Evolutionary conservation across 92 coral and sea anemone species (phyloP), one percentile per base, ranked within the genome.

Genomic region (Palythoa caribaeorum): DNA sequence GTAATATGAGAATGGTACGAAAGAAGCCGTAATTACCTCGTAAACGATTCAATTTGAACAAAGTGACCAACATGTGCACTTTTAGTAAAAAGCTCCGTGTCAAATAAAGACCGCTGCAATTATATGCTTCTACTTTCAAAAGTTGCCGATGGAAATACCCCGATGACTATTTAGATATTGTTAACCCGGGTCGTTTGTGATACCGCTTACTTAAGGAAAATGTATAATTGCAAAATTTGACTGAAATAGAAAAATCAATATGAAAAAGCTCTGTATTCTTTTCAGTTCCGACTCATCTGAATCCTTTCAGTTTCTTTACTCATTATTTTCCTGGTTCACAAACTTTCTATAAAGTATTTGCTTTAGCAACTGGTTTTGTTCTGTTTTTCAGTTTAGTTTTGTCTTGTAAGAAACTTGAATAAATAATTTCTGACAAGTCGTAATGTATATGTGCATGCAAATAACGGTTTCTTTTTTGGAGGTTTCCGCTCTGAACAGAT

Each of bases 101-200:
- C 79, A 76, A 48, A 76, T 53, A 48, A 76, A 19, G 47, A 47
- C 66, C 69, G 21, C 28, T 52, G 68, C 63, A 77, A 77, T 77
- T 77, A 77, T 55, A 48, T 77, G 38, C 48, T 55, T 77, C 39
- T 54, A 3, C 53, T 77, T 77, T 77, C 68, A 77, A 77, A 28
- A 77, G 83, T 55, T 77, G 83, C 83, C 83, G 83, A 77, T 52
- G 83, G 54, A 77, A 77, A 77, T 77, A 68, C 68, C 35, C 69
- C 54, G 38, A 52, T 17, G 17, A 77, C 63, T 54, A 77, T 77
- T 77, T 36, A 77, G 68, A 52, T 52, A 54, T 53, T 77, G 83
- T 77, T 77, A 77, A 55, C 69, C 38, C 44, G 21, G 63, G 19
- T 28, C 83, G 12, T 77, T 77, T 54, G 63, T 20, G 21, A 39